Base-by-base conservation (phyloP, 1,140 invertebrate genomes). In the Heliconius himera region DNA sequence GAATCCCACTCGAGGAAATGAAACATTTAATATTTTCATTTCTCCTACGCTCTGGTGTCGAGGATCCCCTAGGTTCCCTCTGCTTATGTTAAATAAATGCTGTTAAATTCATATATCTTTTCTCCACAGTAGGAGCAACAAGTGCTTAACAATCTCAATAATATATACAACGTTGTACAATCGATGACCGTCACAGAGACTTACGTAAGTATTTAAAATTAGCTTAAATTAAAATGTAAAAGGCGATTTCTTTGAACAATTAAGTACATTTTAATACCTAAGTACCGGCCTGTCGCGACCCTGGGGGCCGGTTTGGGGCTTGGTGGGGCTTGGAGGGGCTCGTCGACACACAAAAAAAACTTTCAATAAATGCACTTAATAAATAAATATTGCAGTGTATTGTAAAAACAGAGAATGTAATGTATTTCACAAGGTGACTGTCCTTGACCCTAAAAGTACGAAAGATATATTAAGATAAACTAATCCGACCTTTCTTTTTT, bases 211-310 rank as follows among this genome's bases (percentile, higher is more conserved):
- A 22, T 56, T 56, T 56, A 56, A 56, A 56, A 56, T 56, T 56
- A 56, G 54, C n/a, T 56, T 56, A 22, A 56, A 56, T 56, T 56
- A 56, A 56, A 56, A 51, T 56, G 54, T 56, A 56, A 56, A 56
- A 56, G 54, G 54, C n/a, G 54, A 56, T 56, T 56, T 56, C n/a
- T 56, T 56, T 56, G 8, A 56, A 54, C 51, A 54, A 54, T 54
- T 20, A 56, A 6, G 18, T 51, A 51, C 54, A 3, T 8, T 56
- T 56, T 56, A 20, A n/a, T 22, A 20, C n/a, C 54, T 22, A 1
- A 56, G 6, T 11, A n/a, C 18, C 54, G 54, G 54, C 54, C n/a
- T 8, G 20, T 56, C 54, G 8, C 54, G 54, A 46, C 41, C 41
- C 41, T 16, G 41, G 41, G 11, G 41, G 11, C 6, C 8, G 54